phyloP scores from a whole-genome alignment of 2,888 invertebrate genomes.

The Sphecodes monilicornis region DNA sequence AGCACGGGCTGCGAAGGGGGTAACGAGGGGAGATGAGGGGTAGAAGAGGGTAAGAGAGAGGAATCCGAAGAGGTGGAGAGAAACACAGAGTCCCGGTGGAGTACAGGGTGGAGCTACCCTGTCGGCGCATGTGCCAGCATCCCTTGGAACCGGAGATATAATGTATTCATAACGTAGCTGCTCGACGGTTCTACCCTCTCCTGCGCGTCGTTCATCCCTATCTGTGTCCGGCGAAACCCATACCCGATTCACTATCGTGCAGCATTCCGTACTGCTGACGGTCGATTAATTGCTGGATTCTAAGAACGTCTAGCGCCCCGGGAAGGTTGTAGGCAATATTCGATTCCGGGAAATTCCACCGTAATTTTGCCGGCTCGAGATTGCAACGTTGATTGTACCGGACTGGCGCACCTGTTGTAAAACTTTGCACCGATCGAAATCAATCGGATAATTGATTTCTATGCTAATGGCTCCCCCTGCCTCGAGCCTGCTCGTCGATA shows the following conservation, averaged over 20 bases:
- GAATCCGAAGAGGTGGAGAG: constrained; percentile 41
- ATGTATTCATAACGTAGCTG: constrained; percentile 83
- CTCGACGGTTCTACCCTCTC: constrained; percentile 62
- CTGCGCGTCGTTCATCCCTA: constrained; percentile 54
- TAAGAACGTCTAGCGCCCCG: constrained; percentile 45
- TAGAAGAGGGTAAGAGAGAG: constrained; percentile 21
- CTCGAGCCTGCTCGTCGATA: neutral
- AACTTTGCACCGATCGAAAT: constrained; percentile 25
- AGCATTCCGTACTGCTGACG: constrained; percentile 58
- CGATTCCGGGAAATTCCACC: constrained; percentile 44
- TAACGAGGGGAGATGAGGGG: constrained; percentile 26
- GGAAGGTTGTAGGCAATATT: constrained; percentile 48
- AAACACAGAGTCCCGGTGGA: constrained; percentile 66
- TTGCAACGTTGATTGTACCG: constrained; percentile 46
- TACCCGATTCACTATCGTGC: constrained; percentile 64
- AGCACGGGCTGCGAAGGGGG: constrained; percentile 71
- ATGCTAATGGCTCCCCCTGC: neutral
- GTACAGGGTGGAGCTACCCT: constrained; percentile 81
- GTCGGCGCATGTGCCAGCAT: constrained; percentile 83
- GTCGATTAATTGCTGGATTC: constrained; percentile 66
- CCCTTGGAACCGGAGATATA: constrained; percentile 78
- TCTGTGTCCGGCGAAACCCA: constrained; percentile 56
- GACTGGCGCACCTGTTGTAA: constrained; percentile 38
- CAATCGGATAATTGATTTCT: constrained; percentile 32
- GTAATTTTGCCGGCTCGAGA: constrained; percentile 46